Percentiles rank a stretch among this genome's conserved stretches.
Evolutionary conservation across 2,113 vertebrate species (phyloP).

Genomic region (Cephalopholis sonnerati): DNA sequence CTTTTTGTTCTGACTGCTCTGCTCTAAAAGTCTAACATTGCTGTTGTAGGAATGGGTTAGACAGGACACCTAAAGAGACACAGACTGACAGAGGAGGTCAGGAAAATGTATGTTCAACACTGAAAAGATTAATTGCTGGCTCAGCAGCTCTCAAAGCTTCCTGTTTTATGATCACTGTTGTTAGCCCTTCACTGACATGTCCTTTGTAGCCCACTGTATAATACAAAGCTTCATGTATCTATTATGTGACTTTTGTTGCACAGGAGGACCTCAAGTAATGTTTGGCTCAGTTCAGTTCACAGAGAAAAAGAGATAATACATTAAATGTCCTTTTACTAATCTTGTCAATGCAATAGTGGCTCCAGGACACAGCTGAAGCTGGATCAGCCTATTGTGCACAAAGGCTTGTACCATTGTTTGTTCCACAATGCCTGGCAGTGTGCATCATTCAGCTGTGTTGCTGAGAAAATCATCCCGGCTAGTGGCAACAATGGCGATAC

Average conservation of each 20-base stretch:
- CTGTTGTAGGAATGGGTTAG: too few relatives aligned
- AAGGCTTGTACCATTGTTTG: conserved; percentile 72
- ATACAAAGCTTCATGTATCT: conserved; percentile 13
- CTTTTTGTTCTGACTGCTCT: too few relatives aligned
- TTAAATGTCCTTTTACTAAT: conserved; percentile 70
- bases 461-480: conserved; percentile 63
- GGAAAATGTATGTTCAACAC: not conserved
- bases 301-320: conserved; percentile 34
- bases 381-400: conserved; percentile 70
- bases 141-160: not conserved
- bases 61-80: not conserved
- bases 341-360: conserved; percentile 56
- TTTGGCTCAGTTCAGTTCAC: conserved; percentile 44
- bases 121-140: not conserved
- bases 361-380: conserved; percentile 57
- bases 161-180: not conserved
- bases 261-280: conserved; percentile 35
- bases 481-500: conserved; percentile 62
- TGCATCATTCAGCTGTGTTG: conserved; percentile 53
- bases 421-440: conserved; percentile 73
- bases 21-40: too few relatives aligned
- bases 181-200: conserved; percentile 13
- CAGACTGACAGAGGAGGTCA: not conserved
- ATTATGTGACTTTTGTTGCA: conserved; percentile 33
- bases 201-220: not conserved